Evolutionary conservation across 2,113 vertebrate species (phyloP).

Genomic region (Scophthalmus maximus): DNA sequence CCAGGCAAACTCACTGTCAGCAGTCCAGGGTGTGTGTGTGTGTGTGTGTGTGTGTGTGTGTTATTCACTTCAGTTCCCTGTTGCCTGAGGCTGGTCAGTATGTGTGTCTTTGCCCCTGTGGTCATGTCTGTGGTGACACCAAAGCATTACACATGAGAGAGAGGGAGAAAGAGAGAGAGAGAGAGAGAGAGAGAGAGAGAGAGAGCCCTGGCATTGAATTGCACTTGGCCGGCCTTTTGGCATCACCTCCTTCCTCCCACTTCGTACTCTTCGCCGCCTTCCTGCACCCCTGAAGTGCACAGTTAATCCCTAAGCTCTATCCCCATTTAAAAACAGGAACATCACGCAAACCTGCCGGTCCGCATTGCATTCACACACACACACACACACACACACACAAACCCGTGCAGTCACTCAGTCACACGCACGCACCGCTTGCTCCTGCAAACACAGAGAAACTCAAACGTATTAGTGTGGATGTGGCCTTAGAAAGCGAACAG

Average conservation of each 20-base stretch:
- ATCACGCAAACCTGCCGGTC: constrained; percentile 75
- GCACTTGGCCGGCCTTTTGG: constrained; percentile 72
- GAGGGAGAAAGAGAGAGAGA: neutral
- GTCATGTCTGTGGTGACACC: constrained; percentile 49
- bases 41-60: constrained; percentile 13
- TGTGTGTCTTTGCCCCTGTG: constrained; percentile 38
- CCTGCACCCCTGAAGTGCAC: constrained; percentile 74
- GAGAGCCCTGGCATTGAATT: constrained; percentile 39
- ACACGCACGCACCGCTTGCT: constrained; percentile 41
- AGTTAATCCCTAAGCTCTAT: constrained; percentile 75
- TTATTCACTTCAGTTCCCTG: neutral
- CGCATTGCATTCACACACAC: constrained; percentile 46
- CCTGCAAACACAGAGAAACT: constrained; percentile 36
- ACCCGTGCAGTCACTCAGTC: constrained; percentile 9
- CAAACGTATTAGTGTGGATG: neutral
- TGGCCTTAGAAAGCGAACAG: constrained; percentile 31
- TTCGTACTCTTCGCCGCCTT: constrained; percentile 49
- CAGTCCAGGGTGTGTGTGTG: constrained; percentile 1
- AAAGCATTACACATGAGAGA: constrained; percentile 28
- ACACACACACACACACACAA: constrained; percentile 23
- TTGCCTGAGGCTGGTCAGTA: constrained; percentile 16
- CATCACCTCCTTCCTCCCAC: constrained; percentile 44
- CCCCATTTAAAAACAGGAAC: constrained; percentile 67
- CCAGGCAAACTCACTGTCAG: constrained; percentile 31
- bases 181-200: constrained; percentile 30